These are phyloP conservation scores for Jaculus jaculus DNA, from an alignment of 2,113 vertebrate genomes.

Conservation along the genomic window DNA sequence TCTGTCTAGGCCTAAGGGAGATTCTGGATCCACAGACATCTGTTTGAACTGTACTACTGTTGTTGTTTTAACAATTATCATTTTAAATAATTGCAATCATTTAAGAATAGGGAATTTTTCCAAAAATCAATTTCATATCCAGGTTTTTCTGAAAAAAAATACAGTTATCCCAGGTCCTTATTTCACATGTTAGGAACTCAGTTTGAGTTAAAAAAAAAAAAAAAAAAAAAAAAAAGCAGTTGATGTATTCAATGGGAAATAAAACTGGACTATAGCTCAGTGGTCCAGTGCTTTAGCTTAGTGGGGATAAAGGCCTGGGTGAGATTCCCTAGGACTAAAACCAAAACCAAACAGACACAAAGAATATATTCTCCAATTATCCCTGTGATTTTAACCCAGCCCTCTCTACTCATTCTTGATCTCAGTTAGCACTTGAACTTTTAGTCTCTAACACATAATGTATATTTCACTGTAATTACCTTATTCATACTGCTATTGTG, in stretches of 20 bases:
- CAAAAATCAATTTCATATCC: constrained; percentile 10
- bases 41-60: not conserved
- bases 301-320: not conserved
- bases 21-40: not conserved
- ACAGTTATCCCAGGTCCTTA: not conserved
- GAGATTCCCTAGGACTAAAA: not conserved
- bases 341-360: not conserved
- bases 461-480: not conserved
- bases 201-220: not conserved
- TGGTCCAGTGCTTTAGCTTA: not conserved
- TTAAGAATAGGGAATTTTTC: not conserved
- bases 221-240: not conserved
- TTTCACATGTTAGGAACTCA: not conserved
- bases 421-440: not conserved
- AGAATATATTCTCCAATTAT: not conserved
- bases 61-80: not conserved
- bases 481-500: not conserved
- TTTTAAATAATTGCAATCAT: not conserved
- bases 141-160: not conserved
- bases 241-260: not conserved
- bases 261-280: not conserved
- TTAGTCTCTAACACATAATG: not conserved
- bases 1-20: too few relatives aligned
- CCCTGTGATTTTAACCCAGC: not conserved
- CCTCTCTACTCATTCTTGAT: not conserved